Conservation (phyloP, 2,888 invertebrate species). For the Toxonevra muliebris region DNA sequence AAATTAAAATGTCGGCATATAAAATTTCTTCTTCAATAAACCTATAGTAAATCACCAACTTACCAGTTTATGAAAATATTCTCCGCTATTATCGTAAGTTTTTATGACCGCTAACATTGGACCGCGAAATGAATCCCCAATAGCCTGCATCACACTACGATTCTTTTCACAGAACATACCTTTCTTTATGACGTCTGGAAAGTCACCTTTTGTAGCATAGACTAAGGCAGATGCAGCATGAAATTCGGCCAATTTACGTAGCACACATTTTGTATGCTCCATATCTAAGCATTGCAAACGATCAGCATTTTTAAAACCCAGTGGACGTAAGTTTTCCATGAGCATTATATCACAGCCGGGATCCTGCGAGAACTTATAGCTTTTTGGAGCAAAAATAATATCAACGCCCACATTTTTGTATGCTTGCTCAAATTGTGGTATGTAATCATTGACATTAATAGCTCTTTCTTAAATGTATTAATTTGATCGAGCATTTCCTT, state of each 20-base stretch:
- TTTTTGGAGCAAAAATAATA: conserved; percentile 48
- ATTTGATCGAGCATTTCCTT: no score
- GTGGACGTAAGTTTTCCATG: conserved; percentile 47
- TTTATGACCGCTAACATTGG: conserved; percentile 31
- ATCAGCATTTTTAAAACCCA: conserved; percentile 48
- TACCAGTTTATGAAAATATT: conserved; percentile 44
- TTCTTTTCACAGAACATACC: conserved; percentile 36
- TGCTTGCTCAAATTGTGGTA: no score
- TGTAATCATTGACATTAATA: no score
- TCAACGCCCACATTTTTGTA: conserved; percentile 42
- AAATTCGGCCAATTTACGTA: conserved; percentile 51
- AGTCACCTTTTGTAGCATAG: conserved; percentile 40
- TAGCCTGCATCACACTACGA: conserved; percentile 8
- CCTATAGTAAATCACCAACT: no score
- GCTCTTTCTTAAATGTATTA: no score
- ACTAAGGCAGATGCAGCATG: conserved; percentile 53
- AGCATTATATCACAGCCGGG: conserved; percentile 37
- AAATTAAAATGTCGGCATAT: conserved; percentile 43
- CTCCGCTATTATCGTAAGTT: conserved; percentile 37
- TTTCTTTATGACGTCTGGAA: conserved; percentile 20
- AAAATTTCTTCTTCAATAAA: no score
- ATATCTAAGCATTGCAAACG: conserved; percentile 49
- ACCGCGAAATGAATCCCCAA: conserved; percentile 27
- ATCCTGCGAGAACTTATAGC: conserved; percentile 28
- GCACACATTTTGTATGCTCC: conserved; percentile 45